Evolutionary conservation across 2,797 vertebrate species (phyloP).

Genomic region (Myripristis jacobus): DNA sequence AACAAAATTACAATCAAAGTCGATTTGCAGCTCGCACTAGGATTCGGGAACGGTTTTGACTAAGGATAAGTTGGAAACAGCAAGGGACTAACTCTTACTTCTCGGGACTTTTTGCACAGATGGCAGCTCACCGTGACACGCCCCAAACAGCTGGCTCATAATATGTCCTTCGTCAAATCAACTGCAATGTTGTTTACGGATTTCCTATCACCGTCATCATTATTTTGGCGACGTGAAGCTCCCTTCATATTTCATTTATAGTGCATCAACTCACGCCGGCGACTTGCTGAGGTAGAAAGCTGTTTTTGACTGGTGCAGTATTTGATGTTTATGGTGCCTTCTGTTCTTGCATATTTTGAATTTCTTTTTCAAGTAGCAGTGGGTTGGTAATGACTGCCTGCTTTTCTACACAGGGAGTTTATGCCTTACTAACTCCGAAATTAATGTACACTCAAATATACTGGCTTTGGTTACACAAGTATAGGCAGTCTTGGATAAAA

Average conservation of each 20-base stretch:
- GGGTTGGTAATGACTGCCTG: neutral
- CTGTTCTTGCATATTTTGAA: too few relatives aligned
- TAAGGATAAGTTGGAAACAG: slow-evolving; percentile 24
- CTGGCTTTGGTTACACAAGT: too few relatives aligned
- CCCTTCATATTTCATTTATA: slow-evolving; percentile 50
- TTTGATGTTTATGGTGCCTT: neutral
- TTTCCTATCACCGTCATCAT: slow-evolving; percentile 52
- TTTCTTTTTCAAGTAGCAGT: too few relatives aligned
- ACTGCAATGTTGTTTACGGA: slow-evolving; percentile 55
- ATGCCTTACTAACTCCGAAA: too few relatives aligned
- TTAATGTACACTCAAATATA: too few relatives aligned
- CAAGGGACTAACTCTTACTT: slow-evolving; percentile 13
- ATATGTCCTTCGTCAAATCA: slow-evolving; percentile 57
- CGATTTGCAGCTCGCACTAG: neutral
- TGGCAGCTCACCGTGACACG: slow-evolving; percentile 61
- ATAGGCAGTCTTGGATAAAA: too few relatives aligned
- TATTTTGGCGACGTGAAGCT: slow-evolving; percentile 39
- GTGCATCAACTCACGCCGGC: neutral
- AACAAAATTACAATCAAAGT: neutral
- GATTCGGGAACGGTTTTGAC: slow-evolving; percentile 14
- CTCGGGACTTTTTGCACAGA: slow-evolving; percentile 57
- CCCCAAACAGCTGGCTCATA: slow-evolving; percentile 65
- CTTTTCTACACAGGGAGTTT: too few relatives aligned
- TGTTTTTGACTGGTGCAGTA: neutral
- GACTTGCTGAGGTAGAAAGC: slow-evolving; percentile 13